Evolutionary conservation across 2,797 vertebrate genomes (phyloP).

Genomic region (Myripristis jacobus): DNA sequence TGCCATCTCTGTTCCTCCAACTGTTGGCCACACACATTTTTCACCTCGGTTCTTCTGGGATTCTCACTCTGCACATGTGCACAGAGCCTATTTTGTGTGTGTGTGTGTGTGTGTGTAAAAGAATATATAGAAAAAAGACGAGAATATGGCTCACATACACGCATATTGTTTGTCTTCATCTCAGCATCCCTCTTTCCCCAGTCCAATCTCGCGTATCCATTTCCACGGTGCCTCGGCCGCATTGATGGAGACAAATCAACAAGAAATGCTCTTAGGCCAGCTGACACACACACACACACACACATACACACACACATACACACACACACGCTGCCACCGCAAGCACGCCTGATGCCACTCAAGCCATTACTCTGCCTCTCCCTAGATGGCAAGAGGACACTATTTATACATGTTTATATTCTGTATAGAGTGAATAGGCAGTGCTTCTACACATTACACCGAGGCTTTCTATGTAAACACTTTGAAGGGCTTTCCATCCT

Average conservation of each 20-base stretch:
- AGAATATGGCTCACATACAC: too few relatives aligned
- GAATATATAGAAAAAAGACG: too few relatives aligned
- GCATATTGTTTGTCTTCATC: neutral
- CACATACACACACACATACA: neutral
- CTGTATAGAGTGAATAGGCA: too few relatives aligned
- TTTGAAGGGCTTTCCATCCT: neutral
- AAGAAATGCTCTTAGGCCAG: neutral
- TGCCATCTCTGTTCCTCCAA: neutral
- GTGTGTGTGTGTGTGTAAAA: too few relatives aligned
- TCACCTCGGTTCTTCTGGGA: too few relatives aligned
- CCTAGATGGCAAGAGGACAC: neutral
- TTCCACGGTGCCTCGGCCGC: neutral
- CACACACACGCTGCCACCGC: too few relatives aligned
- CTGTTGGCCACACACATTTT: neutral
- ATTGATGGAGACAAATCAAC: constrained; percentile 12
- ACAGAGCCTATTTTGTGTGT: too few relatives aligned
- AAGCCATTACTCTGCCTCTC: constrained; percentile 1
- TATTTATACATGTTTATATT: too few relatives aligned
- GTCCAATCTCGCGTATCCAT: neutral
- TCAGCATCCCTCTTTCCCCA: neutral
- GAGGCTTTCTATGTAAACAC: neutral
- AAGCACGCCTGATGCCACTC: neutral
- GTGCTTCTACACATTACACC: too few relatives aligned
- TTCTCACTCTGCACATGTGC: neutral
- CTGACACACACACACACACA: neutral